Conservation (phyloP, 92 coral and sea anemone genomes). For the Phenganax subtilis region DNA sequence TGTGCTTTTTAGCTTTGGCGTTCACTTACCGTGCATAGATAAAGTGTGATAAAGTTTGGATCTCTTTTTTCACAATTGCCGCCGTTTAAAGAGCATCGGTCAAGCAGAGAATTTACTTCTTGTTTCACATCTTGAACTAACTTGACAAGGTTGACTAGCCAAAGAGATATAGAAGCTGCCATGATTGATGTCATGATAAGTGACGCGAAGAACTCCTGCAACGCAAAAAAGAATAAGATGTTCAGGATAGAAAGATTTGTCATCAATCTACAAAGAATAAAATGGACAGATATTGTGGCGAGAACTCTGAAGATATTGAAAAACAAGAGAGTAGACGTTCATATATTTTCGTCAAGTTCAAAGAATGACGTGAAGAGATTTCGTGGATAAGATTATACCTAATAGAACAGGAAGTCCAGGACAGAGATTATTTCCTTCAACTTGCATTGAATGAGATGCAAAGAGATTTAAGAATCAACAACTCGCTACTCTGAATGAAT, state of each 20-base stretch:
- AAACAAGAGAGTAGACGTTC: background rate
- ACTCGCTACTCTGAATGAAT: background rate
- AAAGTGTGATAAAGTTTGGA: background rate
- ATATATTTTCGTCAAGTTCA: background rate
- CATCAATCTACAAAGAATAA: too few relatives aligned
- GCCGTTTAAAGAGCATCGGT: background rate
- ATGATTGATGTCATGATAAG: constrained; percentile 5
- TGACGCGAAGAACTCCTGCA: constrained; percentile 2
- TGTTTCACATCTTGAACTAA: background rate
- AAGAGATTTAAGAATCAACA: background rate
- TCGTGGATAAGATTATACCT: background rate
- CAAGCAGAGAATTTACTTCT: background rate
- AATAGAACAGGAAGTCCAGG: too few relatives aligned
- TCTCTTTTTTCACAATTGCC: background rate
- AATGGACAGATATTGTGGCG: background rate
- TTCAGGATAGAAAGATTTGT: too few relatives aligned
- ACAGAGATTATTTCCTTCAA: too few relatives aligned
- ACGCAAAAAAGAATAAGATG: background rate
- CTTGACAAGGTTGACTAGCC: constrained; percentile 12
- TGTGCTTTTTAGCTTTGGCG: background rate
- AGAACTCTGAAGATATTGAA: too few relatives aligned
- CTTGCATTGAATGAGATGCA: too few relatives aligned
- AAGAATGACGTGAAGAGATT: too few relatives aligned
- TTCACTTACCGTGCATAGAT: constrained; percentile 14
- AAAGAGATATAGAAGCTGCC: background rate